These are phyloP conservation scores for Arge pagana DNA, from an alignment of 2,888 invertebrate genomes.

Conservation along the genomic window DNA sequence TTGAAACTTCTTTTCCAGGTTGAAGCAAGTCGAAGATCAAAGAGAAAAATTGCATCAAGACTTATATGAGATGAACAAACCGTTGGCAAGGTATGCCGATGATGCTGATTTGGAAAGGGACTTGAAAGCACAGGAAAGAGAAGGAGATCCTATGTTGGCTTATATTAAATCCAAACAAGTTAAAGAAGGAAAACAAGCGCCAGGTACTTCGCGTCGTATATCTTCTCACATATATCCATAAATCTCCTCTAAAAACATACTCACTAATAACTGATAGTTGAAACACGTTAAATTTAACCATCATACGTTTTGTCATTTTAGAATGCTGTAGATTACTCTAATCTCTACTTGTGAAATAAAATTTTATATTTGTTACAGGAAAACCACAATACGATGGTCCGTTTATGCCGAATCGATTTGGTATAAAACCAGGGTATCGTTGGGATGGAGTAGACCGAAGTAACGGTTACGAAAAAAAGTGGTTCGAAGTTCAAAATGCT, in stretches of 20 bases:
- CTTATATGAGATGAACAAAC: conserved; percentile 85
- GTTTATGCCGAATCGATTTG: conserved; percentile 89
- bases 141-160: conserved; percentile 92
- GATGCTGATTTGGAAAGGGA: conserved; percentile 86
- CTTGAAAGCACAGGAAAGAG: conserved; percentile 74
- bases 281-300: conserved; percentile 13
- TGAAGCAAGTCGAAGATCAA: conserved; percentile 82
- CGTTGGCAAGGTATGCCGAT: conserved; percentile 85
- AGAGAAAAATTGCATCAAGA: conserved; percentile 73
- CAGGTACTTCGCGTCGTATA: conserved; percentile 54
- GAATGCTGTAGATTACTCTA: conserved; percentile 10
- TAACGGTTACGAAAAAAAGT: conserved; percentile 92
- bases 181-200: conserved; percentile 62
- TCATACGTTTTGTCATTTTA: conserved; percentile 17
- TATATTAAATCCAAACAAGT: conserved; percentile 78
- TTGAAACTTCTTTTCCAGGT: conserved; percentile 53
- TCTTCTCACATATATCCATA: conserved; percentile 1
- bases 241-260: not conserved
- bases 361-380: conserved; percentile 58
- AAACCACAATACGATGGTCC: conserved; percentile 81
- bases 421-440: conserved; percentile 89
- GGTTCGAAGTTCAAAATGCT: conserved; percentile 78
- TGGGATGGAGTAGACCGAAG: conserved; percentile 99
- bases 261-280: conserved; percentile 8
- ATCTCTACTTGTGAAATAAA: too few species aligned